phyloP scores from a whole-genome alignment of 2,797 vertebrate species.

The Hapalemur alaotrensis region DNA sequence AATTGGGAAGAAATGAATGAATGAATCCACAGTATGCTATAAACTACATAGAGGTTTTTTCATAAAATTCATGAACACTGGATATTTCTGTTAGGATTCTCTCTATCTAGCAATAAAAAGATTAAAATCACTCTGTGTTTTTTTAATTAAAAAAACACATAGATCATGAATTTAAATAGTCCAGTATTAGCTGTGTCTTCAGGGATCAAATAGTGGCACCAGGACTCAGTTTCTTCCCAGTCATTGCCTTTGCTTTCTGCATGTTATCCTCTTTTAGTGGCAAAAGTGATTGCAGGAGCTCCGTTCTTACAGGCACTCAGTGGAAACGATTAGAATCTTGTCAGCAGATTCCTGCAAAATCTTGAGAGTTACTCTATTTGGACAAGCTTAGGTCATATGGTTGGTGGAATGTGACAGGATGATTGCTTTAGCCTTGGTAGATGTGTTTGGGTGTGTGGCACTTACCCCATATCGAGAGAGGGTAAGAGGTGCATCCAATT shows the following conservation, averaged over 20 bases:
- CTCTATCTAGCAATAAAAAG: background rate
- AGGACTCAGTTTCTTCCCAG: background rate
- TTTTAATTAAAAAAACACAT: background rate
- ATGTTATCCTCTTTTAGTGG: background rate
- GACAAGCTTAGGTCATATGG: background rate
- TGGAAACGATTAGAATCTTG: background rate
- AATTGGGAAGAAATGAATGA: background rate
- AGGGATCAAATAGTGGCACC: background rate
- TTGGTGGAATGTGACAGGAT: background rate
- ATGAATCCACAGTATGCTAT: background rate
- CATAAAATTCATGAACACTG: background rate
- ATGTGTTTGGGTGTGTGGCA: background rate
- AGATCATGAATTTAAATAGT: background rate
- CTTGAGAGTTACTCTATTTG: background rate
- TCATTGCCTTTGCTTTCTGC: background rate
- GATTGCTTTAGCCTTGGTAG: background rate
- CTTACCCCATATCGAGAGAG: background rate
- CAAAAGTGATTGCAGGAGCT: background rate
- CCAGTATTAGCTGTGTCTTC: background rate
- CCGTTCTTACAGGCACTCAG: background rate
- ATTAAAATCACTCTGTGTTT: background rate
- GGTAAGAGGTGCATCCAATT: too few relatives aligned
- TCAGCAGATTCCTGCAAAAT: background rate
- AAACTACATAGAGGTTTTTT: background rate
- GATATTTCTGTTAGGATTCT: background rate